Evolutionary conservation across 2,113 vertebrate species (phyloP), one percentile per base, ranked within the genome.

Genomic region (Calyptommatus sinebrachiatus): DNA sequence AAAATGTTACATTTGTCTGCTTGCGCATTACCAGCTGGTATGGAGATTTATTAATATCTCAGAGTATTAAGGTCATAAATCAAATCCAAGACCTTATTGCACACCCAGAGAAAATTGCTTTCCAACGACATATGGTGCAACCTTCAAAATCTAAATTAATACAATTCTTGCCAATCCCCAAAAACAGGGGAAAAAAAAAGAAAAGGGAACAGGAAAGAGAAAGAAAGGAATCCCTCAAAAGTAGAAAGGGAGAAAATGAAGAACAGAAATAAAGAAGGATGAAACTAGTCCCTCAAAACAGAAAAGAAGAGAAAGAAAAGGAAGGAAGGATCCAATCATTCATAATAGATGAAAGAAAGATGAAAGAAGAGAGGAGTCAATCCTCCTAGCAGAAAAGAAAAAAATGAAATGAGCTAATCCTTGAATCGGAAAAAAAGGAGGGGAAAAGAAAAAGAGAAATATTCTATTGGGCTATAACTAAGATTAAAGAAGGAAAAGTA

Each of bases 121-220:
- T 87, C 83, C 74, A 86, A 88, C 87, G 88, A 93, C 92, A 91
- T 92, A 92, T 86, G 91, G 89, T 86, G 87, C 85, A 91, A 93
- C 91, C 91, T 91, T 89, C 92, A 88, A 87, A 90, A 86, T 87
- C 85, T 78, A 91, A 91, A 93, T 93, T 93, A 91, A 93, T 91
- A 91, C 89, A 91, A 92, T 88, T 83, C 84, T 10, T 83, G 85
- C 48, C 90, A 88, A 89, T 88, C 88, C 84, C 68, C 84, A 88
- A 41, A 2, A n/a, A 62, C 61, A 62, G 61, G 24, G 5, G 24
- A 7, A 18, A 21, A 18, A 18, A 9, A 26, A 62, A 22, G 22
- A 62, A 62, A 22, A 24, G 10, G 8, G 22, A 26, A 8, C 2
- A 18, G 57, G 18, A 61, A 18, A 22, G 21, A 22, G 21, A 22